These are phyloP conservation scores for Menidia beryllina DNA, from an alignment of 2,113 vertebrate species.

Conservation along the genomic window DNA sequence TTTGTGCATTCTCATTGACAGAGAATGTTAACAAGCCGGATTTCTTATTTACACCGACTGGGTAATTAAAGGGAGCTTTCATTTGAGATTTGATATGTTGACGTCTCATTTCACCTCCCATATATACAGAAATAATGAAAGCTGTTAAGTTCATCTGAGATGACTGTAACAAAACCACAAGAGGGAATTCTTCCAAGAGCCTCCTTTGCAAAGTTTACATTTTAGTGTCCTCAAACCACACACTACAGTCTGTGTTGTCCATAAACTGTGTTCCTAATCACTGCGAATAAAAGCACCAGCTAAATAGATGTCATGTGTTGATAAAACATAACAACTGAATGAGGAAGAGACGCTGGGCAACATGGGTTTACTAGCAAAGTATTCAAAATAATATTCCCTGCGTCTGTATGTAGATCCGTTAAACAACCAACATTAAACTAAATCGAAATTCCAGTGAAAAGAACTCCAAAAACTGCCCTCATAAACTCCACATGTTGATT, in stretches of 20 bases:
- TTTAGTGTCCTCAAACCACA: neutral
- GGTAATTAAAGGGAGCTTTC: neutral
- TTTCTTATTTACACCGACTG: neutral
- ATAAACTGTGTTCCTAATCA: no score
- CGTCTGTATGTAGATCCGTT: neutral
- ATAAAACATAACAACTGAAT: neutral
- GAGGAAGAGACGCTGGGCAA: neutral
- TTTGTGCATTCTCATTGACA: neutral
- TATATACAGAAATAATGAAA: neutral
- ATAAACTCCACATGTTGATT: slow-evolving; percentile 6
- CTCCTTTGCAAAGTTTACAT: neutral
- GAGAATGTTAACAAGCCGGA: slow-evolving; percentile 2
- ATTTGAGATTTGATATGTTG: neutral
- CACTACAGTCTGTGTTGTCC: neutral
- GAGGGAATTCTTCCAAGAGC: neutral
- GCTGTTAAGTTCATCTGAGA: no score
- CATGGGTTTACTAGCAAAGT: neutral
- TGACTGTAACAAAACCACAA: neutral
- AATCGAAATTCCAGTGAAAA: neutral
- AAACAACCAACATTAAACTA: slow-evolving; percentile 9
- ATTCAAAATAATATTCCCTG: neutral
- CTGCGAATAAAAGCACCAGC: no score
- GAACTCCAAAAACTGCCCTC: neutral
- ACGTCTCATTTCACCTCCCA: neutral
- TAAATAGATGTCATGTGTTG: no score